Percentiles rank a stretch among this genome's conserved stretches.
Conservation (phyloP, 64 coral and sea anemone species). For the Catalaphyllia jardinei region DNA sequence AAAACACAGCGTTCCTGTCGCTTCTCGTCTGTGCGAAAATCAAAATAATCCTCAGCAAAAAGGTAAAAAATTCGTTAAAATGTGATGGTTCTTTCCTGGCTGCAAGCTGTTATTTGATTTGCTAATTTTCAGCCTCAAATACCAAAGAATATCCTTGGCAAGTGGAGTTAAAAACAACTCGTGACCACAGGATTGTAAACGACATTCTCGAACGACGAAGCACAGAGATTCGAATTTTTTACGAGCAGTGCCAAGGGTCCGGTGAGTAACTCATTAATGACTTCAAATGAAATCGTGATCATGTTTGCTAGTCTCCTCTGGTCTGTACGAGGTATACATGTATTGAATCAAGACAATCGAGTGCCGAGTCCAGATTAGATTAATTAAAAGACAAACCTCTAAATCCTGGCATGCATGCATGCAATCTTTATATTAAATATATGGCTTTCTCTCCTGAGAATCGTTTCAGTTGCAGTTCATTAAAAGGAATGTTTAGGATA, state of each 20-base stretch:
- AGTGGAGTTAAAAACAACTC: constrained; percentile 9
- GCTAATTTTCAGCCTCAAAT: background rate
- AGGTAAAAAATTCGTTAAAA: background rate
- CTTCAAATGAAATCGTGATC: background rate
- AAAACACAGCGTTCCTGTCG: background rate
- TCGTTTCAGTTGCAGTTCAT: too few species aligned
- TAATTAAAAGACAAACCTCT: too few species aligned
- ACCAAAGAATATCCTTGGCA: constrained; percentile 18
- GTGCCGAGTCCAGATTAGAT: too few species aligned
- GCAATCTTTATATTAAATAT: too few species aligned
- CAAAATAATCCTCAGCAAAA: background rate
- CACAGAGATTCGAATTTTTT: constrained; percentile 33
- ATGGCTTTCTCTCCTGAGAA: too few species aligned
- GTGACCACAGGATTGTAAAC: constrained; percentile 9
- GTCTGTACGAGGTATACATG: too few species aligned
- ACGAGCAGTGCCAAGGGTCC: background rate
- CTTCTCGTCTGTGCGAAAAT: background rate
- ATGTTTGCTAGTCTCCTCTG: background rate
- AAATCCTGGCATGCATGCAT: too few species aligned
- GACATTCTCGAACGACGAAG: constrained; percentile 53
- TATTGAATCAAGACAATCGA: too few species aligned
- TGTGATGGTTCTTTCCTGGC: background rate
- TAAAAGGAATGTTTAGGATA: too few species aligned
- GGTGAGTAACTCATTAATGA: background rate
- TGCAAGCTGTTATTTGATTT: background rate